A percentile compares a stretch with the other conserved stretches of the same genome.
These are phyloP conservation scores for Hemaris fuciformis DNA, from an alignment of 2,888 invertebrate genomes.

Conservation along the genomic window DNA sequence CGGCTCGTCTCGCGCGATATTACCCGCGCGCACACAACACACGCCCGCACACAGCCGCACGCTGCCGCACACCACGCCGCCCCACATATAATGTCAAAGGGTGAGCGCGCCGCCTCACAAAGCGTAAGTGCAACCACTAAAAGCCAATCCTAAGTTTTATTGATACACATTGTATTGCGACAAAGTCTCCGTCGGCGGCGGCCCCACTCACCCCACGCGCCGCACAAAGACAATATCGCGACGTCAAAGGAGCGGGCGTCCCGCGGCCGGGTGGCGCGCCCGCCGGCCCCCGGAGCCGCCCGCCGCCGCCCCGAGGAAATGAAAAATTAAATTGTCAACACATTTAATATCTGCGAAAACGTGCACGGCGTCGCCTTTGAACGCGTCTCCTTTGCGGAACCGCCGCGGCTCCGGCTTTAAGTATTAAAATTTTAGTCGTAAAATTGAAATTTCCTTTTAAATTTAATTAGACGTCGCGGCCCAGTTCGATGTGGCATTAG, in stretches of 20 bases:
- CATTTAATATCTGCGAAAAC: conserved; percentile 82
- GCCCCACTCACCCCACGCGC: conserved; percentile 75
- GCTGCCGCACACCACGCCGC: conserved; percentile 41
- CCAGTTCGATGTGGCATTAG: conserved; percentile 76
- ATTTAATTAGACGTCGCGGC: conserved; percentile 75
- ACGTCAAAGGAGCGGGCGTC: conserved; percentile 77
- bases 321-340: conserved; percentile 83
- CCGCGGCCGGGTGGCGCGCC: conserved; percentile 55
- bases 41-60: conserved; percentile 32
- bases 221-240: conserved; percentile 82
- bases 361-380: conserved; percentile 79
- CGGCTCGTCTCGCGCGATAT: conserved; percentile 65
- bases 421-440: conserved; percentile 78
- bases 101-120: conserved; percentile 80
- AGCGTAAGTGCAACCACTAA: conserved; percentile 83
- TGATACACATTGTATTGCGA: conserved; percentile 83
- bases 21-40: conserved; percentile 38
- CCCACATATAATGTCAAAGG: conserved; percentile 80
- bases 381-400: conserved; percentile 70
- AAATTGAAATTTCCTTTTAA: conserved; percentile 78
- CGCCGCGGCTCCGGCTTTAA: conserved; percentile 70
- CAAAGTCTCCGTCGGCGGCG: conserved; percentile 78
- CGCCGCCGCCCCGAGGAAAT: conserved; percentile 75
- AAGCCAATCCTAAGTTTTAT: conserved; percentile 83
- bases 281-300: conserved; percentile 49